Base-by-base conservation (phyloP, 2,113 vertebrate species). In the Canis aureus region DNA sequence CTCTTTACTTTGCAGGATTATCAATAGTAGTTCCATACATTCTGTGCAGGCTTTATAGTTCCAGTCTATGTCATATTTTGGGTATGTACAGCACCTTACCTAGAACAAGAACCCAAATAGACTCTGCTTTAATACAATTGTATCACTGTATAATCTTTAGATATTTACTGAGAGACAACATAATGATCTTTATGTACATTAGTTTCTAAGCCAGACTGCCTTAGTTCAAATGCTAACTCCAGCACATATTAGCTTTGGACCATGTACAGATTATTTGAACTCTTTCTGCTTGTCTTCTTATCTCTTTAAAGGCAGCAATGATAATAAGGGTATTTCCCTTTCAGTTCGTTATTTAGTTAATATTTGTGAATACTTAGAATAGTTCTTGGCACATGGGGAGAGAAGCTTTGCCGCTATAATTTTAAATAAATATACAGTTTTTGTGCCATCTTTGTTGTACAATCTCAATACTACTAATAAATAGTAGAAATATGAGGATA, bases 251-350 rank as follows among this genome's bases (percentile, higher is more conserved):
- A 83, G 8, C 19, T 84, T 0, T 62, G 35, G 17, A 27, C 8
- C 0, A 66, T 11, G 27, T 35, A 16, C 10, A 64, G 29, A 53
- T 92, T 79, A 43, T 79, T 59, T 91, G 64, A 88, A 80, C 2
- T 25, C 64, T 62, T 87, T 82, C 67, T 71, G 8, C 20, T 1
- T 66, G 16, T 87, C 49, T 90, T 81, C 80, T 92, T 19, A 27
- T 83, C 16, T 62, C 87, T 94, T 92, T 38, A 83, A 84, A 96
- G 60, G 59, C 1, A 94, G 43, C 12, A 93, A 49, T 43, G n/a
- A 67, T 76, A 59, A 81, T 17, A 79, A 73, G 79, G 60, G 5
- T 69, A 82, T 69, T 59, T 96, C 38, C 22, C 29, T 81, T 80
- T 76, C 9, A 66, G 22, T 51, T 53, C 89, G 9, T 86, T 86